phyloP scores from a whole-genome alignment of 1,140 invertebrate genomes.

The Steinernema feltiae region DNA sequence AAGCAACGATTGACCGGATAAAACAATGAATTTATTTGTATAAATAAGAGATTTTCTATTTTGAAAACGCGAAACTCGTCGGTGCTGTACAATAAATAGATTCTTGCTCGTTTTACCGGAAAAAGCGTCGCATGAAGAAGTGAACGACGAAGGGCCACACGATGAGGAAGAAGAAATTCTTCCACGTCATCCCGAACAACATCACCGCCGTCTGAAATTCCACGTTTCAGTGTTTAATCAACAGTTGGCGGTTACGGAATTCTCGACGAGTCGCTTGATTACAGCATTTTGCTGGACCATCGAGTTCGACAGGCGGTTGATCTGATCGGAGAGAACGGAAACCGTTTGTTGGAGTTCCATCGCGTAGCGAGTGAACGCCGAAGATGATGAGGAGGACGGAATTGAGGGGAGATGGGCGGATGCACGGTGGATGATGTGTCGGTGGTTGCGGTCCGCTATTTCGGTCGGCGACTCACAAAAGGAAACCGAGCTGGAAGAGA shows the following conservation, averaged over 20 bases:
- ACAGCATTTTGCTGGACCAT: constrained; percentile 17
- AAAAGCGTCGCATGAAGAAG: constrained; percentile 20
- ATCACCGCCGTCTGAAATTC: constrained; percentile 20
- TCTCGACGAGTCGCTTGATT: constrained; percentile 22
- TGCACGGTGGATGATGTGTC: not conserved
- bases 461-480: not conserved
- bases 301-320: not conserved
- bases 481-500: not conserved
- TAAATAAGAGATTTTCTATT: constrained; percentile 17
- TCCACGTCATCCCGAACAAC: constrained; percentile 24
- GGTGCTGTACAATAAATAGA: constrained; percentile 14
- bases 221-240: not conserved
- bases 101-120: constrained; percentile 16
- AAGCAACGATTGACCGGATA: not conserved
- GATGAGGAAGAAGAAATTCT: constrained; percentile 22
- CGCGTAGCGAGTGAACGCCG: not conserved
- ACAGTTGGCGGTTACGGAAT: constrained; percentile 18
- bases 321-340: not conserved
- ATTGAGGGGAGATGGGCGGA: not conserved
- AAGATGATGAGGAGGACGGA: not conserved
- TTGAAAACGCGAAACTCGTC: not conserved
- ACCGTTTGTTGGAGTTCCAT: not conserved
- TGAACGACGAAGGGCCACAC: constrained; percentile 29
- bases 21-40: constrained; percentile 28
- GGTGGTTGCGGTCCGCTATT: not conserved